Base-by-base conservation (phyloP, 2,113 vertebrate genomes). In the Phocoena phocoena region DNA sequence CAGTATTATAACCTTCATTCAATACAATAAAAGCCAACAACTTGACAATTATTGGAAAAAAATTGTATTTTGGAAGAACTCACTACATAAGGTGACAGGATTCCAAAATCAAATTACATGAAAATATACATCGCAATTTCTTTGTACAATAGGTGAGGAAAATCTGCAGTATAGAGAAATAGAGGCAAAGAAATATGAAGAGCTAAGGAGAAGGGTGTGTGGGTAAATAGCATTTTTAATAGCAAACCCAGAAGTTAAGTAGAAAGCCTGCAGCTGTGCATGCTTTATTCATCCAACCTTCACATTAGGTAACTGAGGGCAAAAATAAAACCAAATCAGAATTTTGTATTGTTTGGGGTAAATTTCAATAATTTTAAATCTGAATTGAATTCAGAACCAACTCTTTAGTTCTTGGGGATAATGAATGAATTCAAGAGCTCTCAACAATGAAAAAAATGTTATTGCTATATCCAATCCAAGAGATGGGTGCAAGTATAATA, bases 41-140 rank as follows among this genome's bases (percentile, higher is more conserved):
- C 97, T 98, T 98, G 98, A 98, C 99, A 97, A 98, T 98, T 99
- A 99, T 99, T 99, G 99, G 98, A 99, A 99, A 99, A 99, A 99
- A 99, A 98, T 99, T 99, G 98, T 99, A 99, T 99, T 99, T 99
- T 99, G 99, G 99, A 99, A 99, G 99, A 99, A 99, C 99, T 99
- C 99, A 99, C 99, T 99, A 99, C 99, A 99, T 98, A 99, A 99
- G 99, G 99, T 99, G 99, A 99, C 99, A 99, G 99, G 99, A 99
- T 99, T 99, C 99, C 99, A 99, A 99, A 99, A 99, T 99, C 99
- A 99, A 99, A 99, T 99, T 99, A 99, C 99, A 99, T 99, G 99
- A 99, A 99, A 99, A 99, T 99, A 99, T 99, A 99, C 99, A 99
- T 99, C 99, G 99, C 99, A 98, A 99, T 99, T 99, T 99, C 99